Percentiles rank a stretch among this genome's conserved stretches.
Evolutionary conservation across 1,140 invertebrate species (phyloP).

Genomic region (Lamellibrachia luymesi): DNA sequence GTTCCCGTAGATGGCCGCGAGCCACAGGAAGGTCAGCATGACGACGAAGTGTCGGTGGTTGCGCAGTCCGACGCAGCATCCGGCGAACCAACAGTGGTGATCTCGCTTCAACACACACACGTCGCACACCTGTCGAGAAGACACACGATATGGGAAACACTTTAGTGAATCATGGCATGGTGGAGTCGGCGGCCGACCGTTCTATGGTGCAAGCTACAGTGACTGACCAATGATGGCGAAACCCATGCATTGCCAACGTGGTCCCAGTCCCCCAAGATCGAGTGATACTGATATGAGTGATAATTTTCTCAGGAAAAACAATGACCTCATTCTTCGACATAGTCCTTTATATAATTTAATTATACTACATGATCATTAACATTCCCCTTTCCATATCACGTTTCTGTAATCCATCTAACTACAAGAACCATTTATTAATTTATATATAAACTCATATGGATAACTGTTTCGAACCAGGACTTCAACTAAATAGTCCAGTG

Average conservation of each 20-base stretch:
- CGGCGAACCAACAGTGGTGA: conserved; percentile 91
- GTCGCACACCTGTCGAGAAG: conserved; percentile 65
- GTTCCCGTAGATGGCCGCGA: conserved; percentile 20
- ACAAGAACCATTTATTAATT: too few species aligned
- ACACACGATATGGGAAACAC: not conserved
- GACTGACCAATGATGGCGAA: not conserved
- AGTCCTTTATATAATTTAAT: too few species aligned
- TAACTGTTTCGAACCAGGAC: too few species aligned
- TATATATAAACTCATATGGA: too few species aligned
- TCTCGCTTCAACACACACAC: conserved; percentile 86
- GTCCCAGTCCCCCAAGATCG: too few species aligned
- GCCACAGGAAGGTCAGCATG: conserved; percentile 14
- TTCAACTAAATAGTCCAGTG: too few species aligned
- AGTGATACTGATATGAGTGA: too few species aligned
- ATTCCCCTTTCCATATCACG: too few species aligned
- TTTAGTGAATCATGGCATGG: too few species aligned
- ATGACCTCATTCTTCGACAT: not conserved
- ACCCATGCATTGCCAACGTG: not conserved
- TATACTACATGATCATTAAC: too few species aligned
- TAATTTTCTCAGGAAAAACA: too few species aligned
- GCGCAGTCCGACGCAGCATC: conserved; percentile 83
- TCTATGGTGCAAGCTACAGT: not conserved
- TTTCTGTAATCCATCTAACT: too few species aligned
- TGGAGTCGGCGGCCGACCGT: not conserved
- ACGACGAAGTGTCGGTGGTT: conserved; percentile 59